Evolutionary conservation across 23 tunicate genomes (phyloP).

Genomic region (Phallusia fumigata): DNA sequence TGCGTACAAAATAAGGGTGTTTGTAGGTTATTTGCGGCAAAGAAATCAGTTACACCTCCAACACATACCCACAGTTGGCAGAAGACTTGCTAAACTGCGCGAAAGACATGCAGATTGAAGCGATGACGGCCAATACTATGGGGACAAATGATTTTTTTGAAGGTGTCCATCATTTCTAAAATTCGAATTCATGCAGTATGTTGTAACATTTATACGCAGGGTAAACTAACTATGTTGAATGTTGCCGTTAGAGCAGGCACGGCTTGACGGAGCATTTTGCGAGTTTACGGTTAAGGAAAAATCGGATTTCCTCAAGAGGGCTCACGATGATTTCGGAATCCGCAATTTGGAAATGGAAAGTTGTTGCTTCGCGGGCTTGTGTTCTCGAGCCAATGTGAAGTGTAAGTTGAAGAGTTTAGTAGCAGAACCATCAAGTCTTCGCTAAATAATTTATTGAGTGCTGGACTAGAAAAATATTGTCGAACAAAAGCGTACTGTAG

Average conservation of each 20-base stretch:
- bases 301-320: constrained; percentile 47
- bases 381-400: constrained; percentile 58
- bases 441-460: no score
- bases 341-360: constrained; percentile 96
- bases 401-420: constrained; percentile 39
- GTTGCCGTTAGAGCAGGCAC: constrained; percentile 86
- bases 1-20: background rate
- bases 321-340: constrained; percentile 67
- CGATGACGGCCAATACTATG: constrained; percentile 66
- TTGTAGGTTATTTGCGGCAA: constrained; percentile 72
- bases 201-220: no score
- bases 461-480: no score
- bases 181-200: no score
- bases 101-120: constrained; percentile 28
- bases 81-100: constrained; percentile 32
- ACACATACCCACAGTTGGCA: constrained; percentile 34
- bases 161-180: constrained; percentile 37
- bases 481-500: no score
- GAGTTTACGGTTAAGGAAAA: constrained; percentile 52
- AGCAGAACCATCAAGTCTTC: background rate
- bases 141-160: constrained; percentile 80
- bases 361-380: constrained; percentile 54
- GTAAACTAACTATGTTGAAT: no score
- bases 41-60: constrained; percentile 21
- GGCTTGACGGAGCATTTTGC: constrained; percentile 96